phyloP scores from a whole-genome alignment of 2,797 vertebrate species.

The Mormyrops attenuatus region DNA sequence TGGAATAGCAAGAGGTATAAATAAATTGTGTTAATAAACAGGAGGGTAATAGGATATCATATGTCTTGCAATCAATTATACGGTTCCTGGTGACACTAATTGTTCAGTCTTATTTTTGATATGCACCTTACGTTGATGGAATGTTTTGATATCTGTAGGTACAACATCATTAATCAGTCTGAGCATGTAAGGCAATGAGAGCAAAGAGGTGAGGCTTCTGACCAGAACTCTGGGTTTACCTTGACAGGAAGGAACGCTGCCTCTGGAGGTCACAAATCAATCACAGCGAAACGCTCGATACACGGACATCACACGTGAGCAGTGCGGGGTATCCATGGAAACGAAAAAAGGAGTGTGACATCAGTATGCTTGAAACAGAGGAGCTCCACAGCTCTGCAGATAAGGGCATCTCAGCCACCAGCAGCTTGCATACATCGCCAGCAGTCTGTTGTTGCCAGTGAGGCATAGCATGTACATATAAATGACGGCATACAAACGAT shows the following conservation, averaged over 20 bases:
- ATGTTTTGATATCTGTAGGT: not conserved
- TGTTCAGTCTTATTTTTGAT: not conserved
- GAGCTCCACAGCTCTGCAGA: not conserved
- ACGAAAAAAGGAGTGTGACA: constrained; percentile 28
- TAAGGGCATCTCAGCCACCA: not conserved
- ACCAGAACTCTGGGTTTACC: not conserved
- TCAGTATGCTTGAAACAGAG: not conserved
- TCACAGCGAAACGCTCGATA: constrained; percentile 46
- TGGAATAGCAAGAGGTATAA: not conserved
- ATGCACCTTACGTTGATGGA: not conserved
- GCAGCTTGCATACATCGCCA: not conserved
- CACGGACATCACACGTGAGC: constrained; percentile 42
- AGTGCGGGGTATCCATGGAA: constrained; percentile 43
- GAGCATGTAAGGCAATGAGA: not conserved
- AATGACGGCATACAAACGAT: not conserved
- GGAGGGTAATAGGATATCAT: not conserved
- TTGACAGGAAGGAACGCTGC: constrained; percentile 21
- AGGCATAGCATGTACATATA: not conserved
- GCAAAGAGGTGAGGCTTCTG: not conserved
- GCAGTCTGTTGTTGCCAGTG: not conserved
- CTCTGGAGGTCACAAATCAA: constrained; percentile 49
- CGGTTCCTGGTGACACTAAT: not conserved
- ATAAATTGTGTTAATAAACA: not conserved
- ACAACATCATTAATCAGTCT: not conserved
- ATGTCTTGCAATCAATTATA: not conserved